Evolutionary conservation across 2,797 vertebrate species (phyloP), one percentile per base, ranked within the genome.

Genomic region (Scomberomorus guttatus): DNA sequence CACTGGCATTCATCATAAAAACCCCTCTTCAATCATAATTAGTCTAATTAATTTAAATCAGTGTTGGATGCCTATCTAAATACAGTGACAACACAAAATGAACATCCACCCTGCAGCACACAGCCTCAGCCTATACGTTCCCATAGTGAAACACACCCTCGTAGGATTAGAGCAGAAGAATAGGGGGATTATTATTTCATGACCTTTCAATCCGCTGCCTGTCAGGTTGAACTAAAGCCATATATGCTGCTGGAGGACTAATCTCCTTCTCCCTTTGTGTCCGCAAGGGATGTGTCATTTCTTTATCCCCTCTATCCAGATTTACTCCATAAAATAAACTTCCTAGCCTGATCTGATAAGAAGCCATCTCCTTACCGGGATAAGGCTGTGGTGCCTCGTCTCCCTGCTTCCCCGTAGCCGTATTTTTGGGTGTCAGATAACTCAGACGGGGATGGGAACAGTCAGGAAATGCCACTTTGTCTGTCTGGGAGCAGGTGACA

Each of bases 281-380:
- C 92, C 90, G 89, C 90, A 78, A 92, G 92, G 93, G 94, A 94
- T 94, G 93, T 94, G 93, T 94, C 93, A 93, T 94, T 94, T 94
- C 94, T 94, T 94, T 94, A 94, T 93, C 94, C 93, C 90, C 87
- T 94, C 92, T 90, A 94, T 94, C 92, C 93, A 94, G 93, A 94
- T 94, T 94, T 94, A 93, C 87, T 93, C 92, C 88, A 93, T 93
- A 94, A 94, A 94, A 94, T 94, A 94, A 94, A 94, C 94, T 94
- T 94, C 94, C 94, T 89, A 89, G 87, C 75, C 88, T 90, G 89
- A 94, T 94, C 92, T 93, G 93, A 94, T 94, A 94, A 93, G 92
- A 93, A 93, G 87, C 91, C 93, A 91, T 93, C 92, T 94, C 92
- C 92, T 94, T 90, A 91, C 89, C 79, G 77, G 92, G 93, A 93